These are phyloP conservation scores for Gryllus bimaculatus DNA, from an alignment of 1,140 invertebrate species.

Conservation along the genomic window DNA sequence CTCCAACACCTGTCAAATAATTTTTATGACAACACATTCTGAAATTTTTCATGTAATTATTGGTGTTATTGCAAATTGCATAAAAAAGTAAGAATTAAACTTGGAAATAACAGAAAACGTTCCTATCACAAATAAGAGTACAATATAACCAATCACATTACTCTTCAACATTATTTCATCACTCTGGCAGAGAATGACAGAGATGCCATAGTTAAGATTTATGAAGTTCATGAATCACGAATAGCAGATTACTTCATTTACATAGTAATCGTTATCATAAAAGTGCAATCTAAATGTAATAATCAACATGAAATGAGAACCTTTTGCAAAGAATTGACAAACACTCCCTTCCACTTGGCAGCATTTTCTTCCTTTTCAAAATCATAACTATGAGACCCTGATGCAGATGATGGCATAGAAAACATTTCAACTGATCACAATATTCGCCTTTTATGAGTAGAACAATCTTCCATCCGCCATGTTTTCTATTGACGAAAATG, in stretches of 20 bases:
- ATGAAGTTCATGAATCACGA: neutral
- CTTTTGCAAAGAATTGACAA: constrained; percentile 68
- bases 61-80: neutral
- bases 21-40: neutral
- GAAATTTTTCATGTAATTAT: constrained; percentile 3
- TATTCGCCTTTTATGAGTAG: constrained; percentile 10
- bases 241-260: neutral
- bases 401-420: constrained; percentile 40
- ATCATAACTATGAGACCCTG: constrained; percentile 66
- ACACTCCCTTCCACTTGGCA: constrained; percentile 80
- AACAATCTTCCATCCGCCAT: constrained; percentile 19
- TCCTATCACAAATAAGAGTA: neutral
- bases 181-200: neutral
- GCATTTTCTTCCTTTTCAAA: constrained; percentile 80
- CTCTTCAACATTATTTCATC: neutral
- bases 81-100: neutral
- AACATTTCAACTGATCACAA: constrained; percentile 36
- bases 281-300: too few species aligned
- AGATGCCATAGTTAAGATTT: too few species aligned
- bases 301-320: constrained; percentile 34
- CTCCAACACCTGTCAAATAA: constrained; percentile 62
- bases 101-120: constrained; percentile 7
- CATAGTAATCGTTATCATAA: too few species aligned
- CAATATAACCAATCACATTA: neutral
- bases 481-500: constrained; percentile 20